Percentiles rank a stretch among this genome's conserved stretches.
Conservation (phyloP, 30 jellyfish, hydroid and myxozoan genomes). For the Aurelia aurita complex sp. Pacific region DNA sequence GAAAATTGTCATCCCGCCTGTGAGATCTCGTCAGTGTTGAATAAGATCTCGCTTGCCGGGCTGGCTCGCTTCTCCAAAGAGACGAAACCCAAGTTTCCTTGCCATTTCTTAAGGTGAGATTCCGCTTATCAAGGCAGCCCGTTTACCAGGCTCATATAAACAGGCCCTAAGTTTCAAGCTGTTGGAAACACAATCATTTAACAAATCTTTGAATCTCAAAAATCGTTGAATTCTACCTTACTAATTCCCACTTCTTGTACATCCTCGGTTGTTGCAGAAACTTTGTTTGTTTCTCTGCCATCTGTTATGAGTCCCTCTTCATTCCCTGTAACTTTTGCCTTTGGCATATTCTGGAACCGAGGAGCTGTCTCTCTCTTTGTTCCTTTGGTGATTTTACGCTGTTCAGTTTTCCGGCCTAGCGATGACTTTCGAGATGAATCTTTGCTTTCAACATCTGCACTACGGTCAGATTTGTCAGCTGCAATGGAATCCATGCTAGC, state of each 20-base stretch:
- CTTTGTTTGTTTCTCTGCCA: slow-evolving; percentile 5
- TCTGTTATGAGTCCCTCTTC: slow-evolving; percentile 4
- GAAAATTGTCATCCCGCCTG: too few species aligned
- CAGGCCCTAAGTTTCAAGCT: too few species aligned
- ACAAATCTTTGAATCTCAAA: too few species aligned
- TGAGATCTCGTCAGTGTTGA: too few species aligned
- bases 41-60: too few species aligned
- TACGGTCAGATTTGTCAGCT: slow-evolving; percentile 19
- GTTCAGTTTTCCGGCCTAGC: slow-evolving; percentile 32
- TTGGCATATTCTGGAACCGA: slow-evolving; percentile 40
- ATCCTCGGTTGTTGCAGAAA: slow-evolving; percentile 55
- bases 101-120: too few species aligned
- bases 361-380: slow-evolving; percentile 77
- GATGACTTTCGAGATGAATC: slow-evolving; percentile 33
- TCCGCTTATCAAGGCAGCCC: too few species aligned
- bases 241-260: slow-evolving; percentile 29
- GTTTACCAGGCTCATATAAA: too few species aligned
- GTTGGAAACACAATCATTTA: too few species aligned
- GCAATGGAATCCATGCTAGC: slow-evolving; percentile 3
- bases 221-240: slow-evolving; percentile 10
- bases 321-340: slow-evolving; percentile 20
- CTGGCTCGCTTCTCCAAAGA: too few species aligned
- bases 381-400: slow-evolving; percentile 57
- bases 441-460: slow-evolving; percentile 28
- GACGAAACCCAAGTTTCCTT: too few species aligned